These are phyloP conservation scores for Lagodon rhomboides DNA, from an alignment of 2,797 vertebrate species.

Conservation along the genomic window DNA sequence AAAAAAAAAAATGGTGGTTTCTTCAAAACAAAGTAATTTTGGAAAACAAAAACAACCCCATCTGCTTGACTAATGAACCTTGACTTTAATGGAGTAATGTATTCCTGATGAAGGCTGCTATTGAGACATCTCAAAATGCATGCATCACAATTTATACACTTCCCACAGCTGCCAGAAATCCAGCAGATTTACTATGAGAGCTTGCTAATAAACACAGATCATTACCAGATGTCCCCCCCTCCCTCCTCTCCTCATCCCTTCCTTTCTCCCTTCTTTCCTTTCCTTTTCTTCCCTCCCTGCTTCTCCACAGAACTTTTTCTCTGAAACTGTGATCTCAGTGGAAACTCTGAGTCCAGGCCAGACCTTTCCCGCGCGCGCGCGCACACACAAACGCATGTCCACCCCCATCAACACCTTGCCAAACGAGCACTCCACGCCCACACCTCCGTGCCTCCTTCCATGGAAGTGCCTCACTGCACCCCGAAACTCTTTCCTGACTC, in stretches of 20 bases:
- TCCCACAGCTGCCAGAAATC: conserved; percentile 54
- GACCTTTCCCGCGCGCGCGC: conserved; percentile 32
- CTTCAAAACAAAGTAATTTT: background rate
- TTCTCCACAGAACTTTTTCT: conserved; percentile 29
- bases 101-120: conserved; percentile 24
- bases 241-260: conserved; percentile 12
- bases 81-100: conserved; percentile 31
- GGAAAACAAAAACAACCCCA: conserved; percentile 15
- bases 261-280: conserved; percentile 14
- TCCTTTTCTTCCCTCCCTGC: background rate
- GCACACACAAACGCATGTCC: conserved; percentile 35
- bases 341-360: conserved; percentile 79
- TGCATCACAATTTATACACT: conserved; percentile 32
- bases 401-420: conserved; percentile 64
- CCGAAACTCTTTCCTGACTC: conserved; percentile 48
- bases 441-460: conserved; percentile 19
- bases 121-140: conserved; percentile 50
- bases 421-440: conserved; percentile 44
- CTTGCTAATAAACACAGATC: conserved; percentile 77
- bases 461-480: conserved; percentile 5
- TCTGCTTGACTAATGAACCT: conserved; percentile 20
- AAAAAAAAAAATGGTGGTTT: background rate
- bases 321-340: conserved; percentile 78
- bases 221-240: conserved; percentile 75
- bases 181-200: conserved; percentile 73